These are phyloP conservation scores for Andrena bucephala DNA, from an alignment of 2,888 invertebrate genomes.

Conservation along the genomic window DNA sequence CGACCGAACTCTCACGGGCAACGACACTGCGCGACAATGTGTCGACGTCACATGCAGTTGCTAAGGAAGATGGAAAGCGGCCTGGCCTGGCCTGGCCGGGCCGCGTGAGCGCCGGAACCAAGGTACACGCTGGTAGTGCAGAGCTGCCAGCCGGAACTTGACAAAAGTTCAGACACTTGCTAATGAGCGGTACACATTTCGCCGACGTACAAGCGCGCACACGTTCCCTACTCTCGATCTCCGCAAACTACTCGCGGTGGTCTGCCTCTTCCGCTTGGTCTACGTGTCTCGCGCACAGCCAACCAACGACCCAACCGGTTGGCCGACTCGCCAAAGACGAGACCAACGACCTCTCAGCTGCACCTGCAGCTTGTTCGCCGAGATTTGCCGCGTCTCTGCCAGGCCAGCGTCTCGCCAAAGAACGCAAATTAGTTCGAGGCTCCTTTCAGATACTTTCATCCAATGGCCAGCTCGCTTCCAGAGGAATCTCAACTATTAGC, in stretches of 20 bases:
- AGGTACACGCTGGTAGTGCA: slow-evolving; percentile 6
- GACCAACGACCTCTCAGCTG: slow-evolving; percentile 57
- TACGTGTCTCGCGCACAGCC: slow-evolving; percentile 66
- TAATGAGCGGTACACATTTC: slow-evolving; percentile 80
- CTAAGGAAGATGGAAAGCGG: slow-evolving; percentile 47
- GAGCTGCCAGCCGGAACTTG: slow-evolving; percentile 69
- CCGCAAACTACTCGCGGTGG: slow-evolving; percentile 66
- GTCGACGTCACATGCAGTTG: slow-evolving; percentile 55
- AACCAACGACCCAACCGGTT: slow-evolving; percentile 32
- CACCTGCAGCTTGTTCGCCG: slow-evolving; percentile 25
- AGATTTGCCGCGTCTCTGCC: slow-evolving; percentile 15
- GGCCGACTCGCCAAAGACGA: slow-evolving; percentile 48
- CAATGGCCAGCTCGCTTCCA: not conserved
- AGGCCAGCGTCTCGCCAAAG: not conserved
- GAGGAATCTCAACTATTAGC: not conserved
- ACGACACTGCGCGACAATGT: slow-evolving; percentile 43
- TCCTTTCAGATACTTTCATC: slow-evolving; percentile 7
- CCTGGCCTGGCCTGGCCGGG: slow-evolving; percentile 19
- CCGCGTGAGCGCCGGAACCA: slow-evolving; percentile 13
- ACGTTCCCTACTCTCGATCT: slow-evolving; percentile 48
- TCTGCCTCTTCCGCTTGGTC: slow-evolving; percentile 66
- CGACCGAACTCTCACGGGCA: not conserved
- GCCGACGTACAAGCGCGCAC: slow-evolving; percentile 47
- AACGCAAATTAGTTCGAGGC: slow-evolving; percentile 7
- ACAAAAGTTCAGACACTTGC: slow-evolving; percentile 80